These are phyloP conservation scores for Rhyacichthys aspro DNA, from an alignment of 2,797 vertebrate species.

Conservation along the genomic window DNA sequence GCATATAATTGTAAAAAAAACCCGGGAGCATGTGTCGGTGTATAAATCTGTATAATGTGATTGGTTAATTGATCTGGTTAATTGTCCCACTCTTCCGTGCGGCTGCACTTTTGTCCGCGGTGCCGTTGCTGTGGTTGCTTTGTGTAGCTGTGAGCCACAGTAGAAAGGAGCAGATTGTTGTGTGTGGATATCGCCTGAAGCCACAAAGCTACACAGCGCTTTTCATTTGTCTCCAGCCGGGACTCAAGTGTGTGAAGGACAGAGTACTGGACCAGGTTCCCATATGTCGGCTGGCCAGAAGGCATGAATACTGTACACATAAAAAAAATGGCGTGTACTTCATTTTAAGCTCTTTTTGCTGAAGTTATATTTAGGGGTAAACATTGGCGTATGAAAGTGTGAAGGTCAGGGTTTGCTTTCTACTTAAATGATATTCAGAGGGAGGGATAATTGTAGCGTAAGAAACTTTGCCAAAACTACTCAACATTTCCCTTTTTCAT, in stretches of 20 bases:
- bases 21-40: no score
- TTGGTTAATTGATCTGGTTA: slow-evolving; percentile 11
- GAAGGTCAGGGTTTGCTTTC: background rate
- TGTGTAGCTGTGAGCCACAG: slow-evolving; percentile 32
- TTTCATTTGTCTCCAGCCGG: slow-evolving; percentile 61
- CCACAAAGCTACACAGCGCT: slow-evolving; percentile 27
- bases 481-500: no score
- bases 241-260: slow-evolving; percentile 41
- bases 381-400: background rate
- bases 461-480: no score
- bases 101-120: slow-evolving; percentile 4
- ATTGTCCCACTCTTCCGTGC: slow-evolving; percentile 10
- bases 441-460: no score
- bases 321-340: background rate
- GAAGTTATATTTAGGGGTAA: background rate
- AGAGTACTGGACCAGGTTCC: background rate
- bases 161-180: slow-evolving; percentile 42
- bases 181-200: slow-evolving; percentile 35
- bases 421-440: no score
- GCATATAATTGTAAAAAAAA: no score
- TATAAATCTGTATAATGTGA: no score
- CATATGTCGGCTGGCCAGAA: no score
- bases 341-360: no score
- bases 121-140: slow-evolving; percentile 7
- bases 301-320: background rate